Base-by-base conservation (phyloP, 2,113 vertebrate genomes). In the Psittacus erithacus region DNA sequence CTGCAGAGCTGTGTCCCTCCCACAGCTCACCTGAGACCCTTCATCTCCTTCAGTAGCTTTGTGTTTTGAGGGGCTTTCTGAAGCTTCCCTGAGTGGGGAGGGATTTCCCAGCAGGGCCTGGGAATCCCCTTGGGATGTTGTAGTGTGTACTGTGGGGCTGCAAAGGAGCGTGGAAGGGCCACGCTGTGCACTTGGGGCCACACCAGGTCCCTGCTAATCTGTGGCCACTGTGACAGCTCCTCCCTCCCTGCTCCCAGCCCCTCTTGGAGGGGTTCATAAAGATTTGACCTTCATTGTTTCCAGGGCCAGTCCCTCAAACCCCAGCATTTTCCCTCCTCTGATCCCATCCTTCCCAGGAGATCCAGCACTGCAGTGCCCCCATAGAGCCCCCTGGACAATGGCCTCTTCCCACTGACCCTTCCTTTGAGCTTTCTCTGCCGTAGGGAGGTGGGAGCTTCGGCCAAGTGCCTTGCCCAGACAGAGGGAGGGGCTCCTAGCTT, bases 21-120 rank as follows among this genome's bases (percentile, higher is more conserved):
- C 28, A 43, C 78, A 90, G 95, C 92, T 93, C 93, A 82, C 84
- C 93, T 92, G 94, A 96, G 97, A 97, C 41, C 92, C 67, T 96
- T 92, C 89, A 82, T 86, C 93, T 96, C 92, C 68, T 94, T 52
- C 65, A 94, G 91, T 63, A 93, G 90, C 44, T 82, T 27, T 49
- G 35, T 9, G 1, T 46, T 82, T 50, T 1, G 3, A n/a, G 46
- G 24, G 31, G 6, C 29, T 83, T 69, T 76, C 35, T 60, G 76
- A 53, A 53, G 55, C 55, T 17, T 53, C 14, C 28, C 17, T 25
- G 49, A 11, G 14, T 10, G 0, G 0, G n/a, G 75, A 81, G 23
- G 35, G 59, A 27, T 74, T 89, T 86, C 27, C 14, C 83, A 31
- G 35, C 44, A 60, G 43, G 43, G 47, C 31, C 71, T 19, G 10